Percentiles rank a stretch among this genome's conserved stretches.
Evolutionary conservation across 2,113 vertebrate species (phyloP).

Genomic region (Peromyscus polionotus): DNA sequence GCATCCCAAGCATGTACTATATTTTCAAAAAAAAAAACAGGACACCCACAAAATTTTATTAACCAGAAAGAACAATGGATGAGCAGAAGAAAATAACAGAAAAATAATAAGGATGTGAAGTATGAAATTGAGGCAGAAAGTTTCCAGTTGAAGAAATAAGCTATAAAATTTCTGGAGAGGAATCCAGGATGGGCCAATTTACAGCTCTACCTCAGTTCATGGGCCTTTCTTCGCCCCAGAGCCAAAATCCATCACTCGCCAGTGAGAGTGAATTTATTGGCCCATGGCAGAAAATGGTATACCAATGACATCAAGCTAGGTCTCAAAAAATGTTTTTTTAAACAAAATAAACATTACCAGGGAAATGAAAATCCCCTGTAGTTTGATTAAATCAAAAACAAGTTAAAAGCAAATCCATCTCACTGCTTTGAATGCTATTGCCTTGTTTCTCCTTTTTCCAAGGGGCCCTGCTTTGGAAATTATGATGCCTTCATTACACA

Average conservation of each 20-base stretch:
- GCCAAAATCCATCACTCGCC: background rate
- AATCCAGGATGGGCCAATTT: constrained; percentile 22
- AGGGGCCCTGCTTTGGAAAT: constrained; percentile 47
- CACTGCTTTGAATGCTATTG: constrained; percentile 41
- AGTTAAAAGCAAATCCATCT: constrained; percentile 43
- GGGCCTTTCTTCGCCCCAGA: background rate
- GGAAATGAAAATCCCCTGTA: constrained; percentile 66
- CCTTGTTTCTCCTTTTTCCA: constrained; percentile 69
- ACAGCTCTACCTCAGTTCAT: background rate
- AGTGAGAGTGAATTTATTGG: constrained; percentile 62
- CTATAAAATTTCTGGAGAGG: constrained; percentile 46
- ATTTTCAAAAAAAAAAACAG: constrained; percentile 10
- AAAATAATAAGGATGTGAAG: background rate
- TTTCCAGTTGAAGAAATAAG: constrained; percentile 41
- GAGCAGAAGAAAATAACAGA: background rate
- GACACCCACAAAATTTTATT: constrained; percentile 12
- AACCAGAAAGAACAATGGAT: background rate
- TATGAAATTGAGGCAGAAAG: background rate
- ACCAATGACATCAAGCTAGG: constrained; percentile 55
- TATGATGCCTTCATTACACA: constrained; percentile 45
- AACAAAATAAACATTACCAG: constrained; percentile 64
- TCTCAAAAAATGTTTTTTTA: constrained; percentile 50
- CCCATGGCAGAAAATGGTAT: constrained; percentile 47
- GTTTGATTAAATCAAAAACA: constrained; percentile 71
- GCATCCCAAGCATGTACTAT: background rate